These are phyloP conservation scores for Myopa testacea DNA, from an alignment of 2,888 invertebrate species.

Conservation along the genomic window DNA sequence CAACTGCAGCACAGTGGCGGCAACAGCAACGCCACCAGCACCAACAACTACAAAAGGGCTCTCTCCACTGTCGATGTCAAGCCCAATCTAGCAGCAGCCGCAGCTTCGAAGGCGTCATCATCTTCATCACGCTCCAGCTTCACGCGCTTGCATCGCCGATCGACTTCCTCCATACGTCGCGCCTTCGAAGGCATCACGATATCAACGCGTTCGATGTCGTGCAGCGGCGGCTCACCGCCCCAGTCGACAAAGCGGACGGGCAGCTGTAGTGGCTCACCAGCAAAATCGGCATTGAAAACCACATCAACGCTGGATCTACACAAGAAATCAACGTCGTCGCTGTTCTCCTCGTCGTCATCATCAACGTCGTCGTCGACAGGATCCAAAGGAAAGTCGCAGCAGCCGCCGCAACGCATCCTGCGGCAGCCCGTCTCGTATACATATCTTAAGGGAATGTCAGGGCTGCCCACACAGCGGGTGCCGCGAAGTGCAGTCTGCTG, in stretches of 20 bases:
- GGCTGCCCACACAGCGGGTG: constrained; percentile 84
- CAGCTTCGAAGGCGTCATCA: constrained; percentile 45
- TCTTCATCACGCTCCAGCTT: constrained; percentile 58
- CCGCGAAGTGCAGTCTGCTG: constrained; percentile 72
- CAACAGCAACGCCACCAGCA: constrained; percentile 37
- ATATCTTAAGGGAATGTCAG: constrained; percentile 84
- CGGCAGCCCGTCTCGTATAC: constrained; percentile 83
- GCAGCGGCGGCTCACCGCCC: constrained; percentile 70
- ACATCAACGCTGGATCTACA: constrained; percentile 58
- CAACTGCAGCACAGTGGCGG: constrained; percentile 47
- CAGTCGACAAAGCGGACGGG: neutral
- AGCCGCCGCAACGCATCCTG: constrained; percentile 81
- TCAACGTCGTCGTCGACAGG: constrained; percentile 41
- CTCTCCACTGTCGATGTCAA: no score
- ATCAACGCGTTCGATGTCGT: constrained; percentile 74
- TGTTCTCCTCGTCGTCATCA: constrained; percentile 12
- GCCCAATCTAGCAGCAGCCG: constrained; percentile 37
- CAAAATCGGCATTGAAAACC: constrained; percentile 60
- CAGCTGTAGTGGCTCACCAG: constrained; percentile 49
- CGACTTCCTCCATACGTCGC: constrained; percentile 77
- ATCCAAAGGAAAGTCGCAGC: constrained; percentile 52
- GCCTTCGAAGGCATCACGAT: constrained; percentile 79
- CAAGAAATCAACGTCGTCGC: constrained; percentile 44
- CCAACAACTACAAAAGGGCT: constrained; percentile 12
- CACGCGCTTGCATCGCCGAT: constrained; percentile 70